These are phyloP conservation scores for Cynoglossus semilaevis DNA, from an alignment of 2,113 vertebrate genomes.

Conservation along the genomic window DNA sequence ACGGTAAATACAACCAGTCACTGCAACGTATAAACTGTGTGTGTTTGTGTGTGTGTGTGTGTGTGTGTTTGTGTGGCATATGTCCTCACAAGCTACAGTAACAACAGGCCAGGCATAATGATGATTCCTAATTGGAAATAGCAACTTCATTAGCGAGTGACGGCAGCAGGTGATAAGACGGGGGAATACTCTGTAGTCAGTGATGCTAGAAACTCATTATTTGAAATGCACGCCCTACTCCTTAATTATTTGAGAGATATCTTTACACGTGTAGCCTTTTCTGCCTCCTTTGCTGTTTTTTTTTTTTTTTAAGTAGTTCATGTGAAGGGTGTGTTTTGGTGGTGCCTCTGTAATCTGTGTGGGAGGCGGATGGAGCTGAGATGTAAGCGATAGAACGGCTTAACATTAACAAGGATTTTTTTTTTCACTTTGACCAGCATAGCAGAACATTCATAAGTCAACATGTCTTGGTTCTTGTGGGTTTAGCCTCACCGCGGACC, in stretches of 20 bases:
- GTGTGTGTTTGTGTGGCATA: conserved; percentile 2
- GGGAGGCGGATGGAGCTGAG: conserved; percentile 56
- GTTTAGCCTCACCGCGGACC: conserved; percentile 37
- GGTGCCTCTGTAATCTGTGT: conserved; percentile 49
- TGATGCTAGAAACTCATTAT: conserved; percentile 73
- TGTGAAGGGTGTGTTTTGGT: conserved; percentile 50
- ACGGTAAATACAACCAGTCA: not conserved
- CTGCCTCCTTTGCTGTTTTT: conserved; percentile 27
- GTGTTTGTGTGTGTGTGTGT: conserved; percentile 1
- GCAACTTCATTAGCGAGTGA: conserved; percentile 77
- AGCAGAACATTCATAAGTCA: conserved; percentile 46
- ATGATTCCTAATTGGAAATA: conserved; percentile 76
- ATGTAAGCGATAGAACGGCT: conserved; percentile 57
- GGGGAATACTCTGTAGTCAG: conserved; percentile 66
- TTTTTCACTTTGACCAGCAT: conserved; percentile 45
- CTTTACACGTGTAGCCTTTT: conserved; percentile 34
- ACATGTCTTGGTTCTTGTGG: conserved; percentile 18
- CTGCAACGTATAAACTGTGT: not conserved
- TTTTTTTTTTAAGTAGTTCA: conserved; percentile 57
- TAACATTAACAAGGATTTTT: conserved; percentile 61
- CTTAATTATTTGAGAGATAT: conserved; percentile 73
- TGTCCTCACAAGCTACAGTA: conserved; percentile 38
- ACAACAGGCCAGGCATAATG: conserved; percentile 57
- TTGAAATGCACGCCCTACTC: conserved; percentile 50
- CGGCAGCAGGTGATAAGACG: conserved; percentile 75